A percentile compares a stretch with the other conserved stretches of the same genome.
These are phyloP conservation scores for Cryptoprocta ferox DNA, from an alignment of 2,797 vertebrate species.

Conservation along the genomic window DNA sequence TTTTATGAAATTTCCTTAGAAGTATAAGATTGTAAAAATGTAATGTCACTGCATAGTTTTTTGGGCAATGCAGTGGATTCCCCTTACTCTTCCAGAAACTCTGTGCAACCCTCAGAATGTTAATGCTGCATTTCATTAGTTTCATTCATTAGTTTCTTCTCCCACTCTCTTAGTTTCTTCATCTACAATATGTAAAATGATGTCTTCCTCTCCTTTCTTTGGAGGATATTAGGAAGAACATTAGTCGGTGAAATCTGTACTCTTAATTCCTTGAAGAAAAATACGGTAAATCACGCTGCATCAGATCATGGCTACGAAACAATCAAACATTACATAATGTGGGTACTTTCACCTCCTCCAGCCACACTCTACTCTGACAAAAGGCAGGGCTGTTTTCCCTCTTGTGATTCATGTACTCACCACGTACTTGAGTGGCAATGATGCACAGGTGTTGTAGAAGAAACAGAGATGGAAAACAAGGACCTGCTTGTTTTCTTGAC, in stretches of 20 bases:
- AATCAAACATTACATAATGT: rapidly evolving
- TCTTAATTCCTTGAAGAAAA: not conserved
- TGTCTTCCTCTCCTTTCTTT: not conserved
- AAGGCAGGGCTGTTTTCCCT: not conserved
- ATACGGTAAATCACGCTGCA: rapidly evolving
- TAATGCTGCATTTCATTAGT: rapidly evolving
- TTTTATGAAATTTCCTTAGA: not conserved
- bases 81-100: not conserved
- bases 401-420: not conserved
- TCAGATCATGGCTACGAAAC: not conserved
- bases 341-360: not conserved
- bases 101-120: not conserved
- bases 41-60: not conserved
- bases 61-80: not conserved
- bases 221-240: not conserved
- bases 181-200: not conserved
- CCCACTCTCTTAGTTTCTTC: not conserved
- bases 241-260: not conserved
- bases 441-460: not conserved
- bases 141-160: not conserved
- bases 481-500: not conserved
- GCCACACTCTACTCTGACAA: not conserved
- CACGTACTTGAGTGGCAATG: rapidly evolving
- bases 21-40: not conserved
- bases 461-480: not conserved